phyloP scores from a whole-genome alignment of 2,888 invertebrate species.

The Cantharis rufa region DNA sequence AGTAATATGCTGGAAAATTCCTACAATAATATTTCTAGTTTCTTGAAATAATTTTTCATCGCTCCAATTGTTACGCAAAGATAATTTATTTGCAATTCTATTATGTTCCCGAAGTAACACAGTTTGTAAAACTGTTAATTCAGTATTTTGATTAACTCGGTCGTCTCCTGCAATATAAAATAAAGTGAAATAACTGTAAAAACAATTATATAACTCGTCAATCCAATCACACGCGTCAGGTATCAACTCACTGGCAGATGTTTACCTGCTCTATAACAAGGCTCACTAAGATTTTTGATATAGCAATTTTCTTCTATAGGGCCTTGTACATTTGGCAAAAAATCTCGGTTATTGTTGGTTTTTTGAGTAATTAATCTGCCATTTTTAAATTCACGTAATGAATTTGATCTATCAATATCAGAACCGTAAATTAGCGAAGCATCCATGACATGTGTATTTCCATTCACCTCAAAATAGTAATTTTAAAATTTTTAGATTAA shows the following conservation, averaged over 20 bases:
- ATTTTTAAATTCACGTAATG: not conserved
- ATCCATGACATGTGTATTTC: slow-evolving; percentile 7
- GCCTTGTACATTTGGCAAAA: not conserved
- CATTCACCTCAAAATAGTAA: slow-evolving; percentile 7
- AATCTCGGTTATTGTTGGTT: not conserved
- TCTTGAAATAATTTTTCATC: slow-evolving; percentile 72
- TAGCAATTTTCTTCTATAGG: not conserved
- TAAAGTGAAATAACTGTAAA: not conserved
- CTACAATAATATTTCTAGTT: slow-evolving; percentile 68
- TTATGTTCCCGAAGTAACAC: slow-evolving; percentile 76
- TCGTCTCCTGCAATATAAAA: slow-evolving; percentile 62
- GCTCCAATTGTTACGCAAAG: slow-evolving; percentile 69
- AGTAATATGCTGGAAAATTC: slow-evolving; percentile 66
- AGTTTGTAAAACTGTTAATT: slow-evolving; percentile 69
- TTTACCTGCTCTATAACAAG: slow-evolving; percentile 9
- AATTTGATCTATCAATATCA: not conserved
- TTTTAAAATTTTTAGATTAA: not conserved
- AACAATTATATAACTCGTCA: no score
- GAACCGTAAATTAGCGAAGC: slow-evolving; percentile 13
- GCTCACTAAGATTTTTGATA: not conserved
- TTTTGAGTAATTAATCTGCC: slow-evolving; percentile 4
- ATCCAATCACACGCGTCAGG: no score
- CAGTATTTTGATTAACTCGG: slow-evolving; percentile 72
- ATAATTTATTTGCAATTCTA: slow-evolving; percentile 64
- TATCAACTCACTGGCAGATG: no score